phyloP scores from a whole-genome alignment of 1,140 invertebrate species.

The Drosophila parabipectinata region DNA sequence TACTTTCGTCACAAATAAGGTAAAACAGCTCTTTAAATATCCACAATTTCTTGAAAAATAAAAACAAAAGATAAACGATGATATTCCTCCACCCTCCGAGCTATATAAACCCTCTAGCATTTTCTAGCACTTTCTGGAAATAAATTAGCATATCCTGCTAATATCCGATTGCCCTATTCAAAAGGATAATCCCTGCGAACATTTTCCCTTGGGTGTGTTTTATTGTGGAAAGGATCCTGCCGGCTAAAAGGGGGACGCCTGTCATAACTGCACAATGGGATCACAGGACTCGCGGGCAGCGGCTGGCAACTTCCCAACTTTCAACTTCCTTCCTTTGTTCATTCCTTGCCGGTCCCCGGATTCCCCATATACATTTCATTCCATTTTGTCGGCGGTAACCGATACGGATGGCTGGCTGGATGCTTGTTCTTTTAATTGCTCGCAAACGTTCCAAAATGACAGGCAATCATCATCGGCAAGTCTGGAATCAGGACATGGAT shows the following conservation, averaged over 20 bases:
- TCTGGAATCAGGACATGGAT: background rate
- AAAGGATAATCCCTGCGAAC: constrained; percentile 2
- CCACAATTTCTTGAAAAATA: no score
- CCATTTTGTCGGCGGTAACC: constrained; percentile 51
- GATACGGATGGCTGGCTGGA: constrained; percentile 45
- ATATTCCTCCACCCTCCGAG: no score
- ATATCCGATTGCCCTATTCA: background rate
- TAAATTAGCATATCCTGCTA: constrained; percentile 3
- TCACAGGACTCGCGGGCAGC: constrained; percentile 12
- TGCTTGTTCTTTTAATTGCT: constrained; percentile 81
- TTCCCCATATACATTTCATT: constrained; percentile 74
- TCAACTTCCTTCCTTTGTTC: constrained; percentile 48
- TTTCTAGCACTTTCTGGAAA: background rate
- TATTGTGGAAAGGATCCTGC: background rate
- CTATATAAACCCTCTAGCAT: background rate
- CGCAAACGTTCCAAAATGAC: constrained; percentile 62
- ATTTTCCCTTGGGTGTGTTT: constrained; percentile 14
- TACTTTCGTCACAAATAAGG: no score
- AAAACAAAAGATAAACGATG: no score
- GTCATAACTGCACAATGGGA: constrained; percentile 77
- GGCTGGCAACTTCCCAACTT: constrained; percentile 7
- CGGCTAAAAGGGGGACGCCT: constrained; percentile 61
- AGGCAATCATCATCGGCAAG: constrained; percentile 59
- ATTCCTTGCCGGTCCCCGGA: background rate
- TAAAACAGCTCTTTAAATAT: no score